A percentile compares a stretch with the other conserved stretches of the same genome.
These are phyloP conservation scores for Hippopotamyrus pictus DNA, from an alignment of 2,797 vertebrate genomes.

Conservation along the genomic window DNA sequence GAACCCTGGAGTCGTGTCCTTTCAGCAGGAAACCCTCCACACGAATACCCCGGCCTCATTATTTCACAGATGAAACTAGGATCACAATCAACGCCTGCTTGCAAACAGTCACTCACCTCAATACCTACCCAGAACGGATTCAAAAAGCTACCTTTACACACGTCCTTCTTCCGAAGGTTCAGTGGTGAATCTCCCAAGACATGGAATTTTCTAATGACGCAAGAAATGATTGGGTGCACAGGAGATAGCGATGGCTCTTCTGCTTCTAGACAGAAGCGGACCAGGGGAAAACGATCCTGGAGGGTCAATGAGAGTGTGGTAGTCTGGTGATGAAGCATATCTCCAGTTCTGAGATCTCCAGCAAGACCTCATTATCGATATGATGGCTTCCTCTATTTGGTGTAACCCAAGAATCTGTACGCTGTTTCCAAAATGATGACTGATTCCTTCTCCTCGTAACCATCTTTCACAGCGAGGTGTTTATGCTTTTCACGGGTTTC, in stretches of 20 bases:
- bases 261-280: neutral
- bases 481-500: neutral
- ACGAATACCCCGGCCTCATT: neutral
- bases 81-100: neutral
- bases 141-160: neutral
- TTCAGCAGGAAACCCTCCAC: neutral
- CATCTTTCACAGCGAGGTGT: neutral
- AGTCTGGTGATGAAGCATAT: neutral
- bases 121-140: neutral
- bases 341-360: neutral
- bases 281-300: neutral
- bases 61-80: neutral
- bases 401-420: neutral
- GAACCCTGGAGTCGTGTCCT: conserved; percentile 12
- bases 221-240: neutral
- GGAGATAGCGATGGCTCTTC: neutral
- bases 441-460: neutral
- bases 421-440: neutral
- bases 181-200: neutral
- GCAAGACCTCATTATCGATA: neutral
- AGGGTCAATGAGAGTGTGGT: neutral
- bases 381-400: neutral
- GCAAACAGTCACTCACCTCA: neutral
- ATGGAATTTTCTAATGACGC: neutral
- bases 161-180: neutral